Conservation (phyloP, 2,797 vertebrate genomes). For the Toxotes lorentzi region DNA sequence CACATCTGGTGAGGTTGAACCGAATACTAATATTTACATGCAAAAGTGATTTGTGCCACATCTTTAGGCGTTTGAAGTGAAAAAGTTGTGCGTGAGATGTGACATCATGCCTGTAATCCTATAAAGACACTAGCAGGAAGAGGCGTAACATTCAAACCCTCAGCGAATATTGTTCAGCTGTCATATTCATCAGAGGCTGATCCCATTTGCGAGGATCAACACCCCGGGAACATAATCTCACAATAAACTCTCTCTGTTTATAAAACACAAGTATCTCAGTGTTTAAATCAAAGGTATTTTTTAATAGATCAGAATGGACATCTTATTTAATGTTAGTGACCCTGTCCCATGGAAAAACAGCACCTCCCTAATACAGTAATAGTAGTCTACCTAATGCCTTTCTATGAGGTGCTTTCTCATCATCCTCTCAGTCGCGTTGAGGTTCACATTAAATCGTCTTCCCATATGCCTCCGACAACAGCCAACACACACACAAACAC, state of each 20-base stretch:
- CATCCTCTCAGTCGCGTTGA: slow-evolving; percentile 62
- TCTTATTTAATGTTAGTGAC: slow-evolving; percentile 38
- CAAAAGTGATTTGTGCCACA: slow-evolving; percentile 24
- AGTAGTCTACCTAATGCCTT: slow-evolving; percentile 62
- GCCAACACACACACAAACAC: slow-evolving; percentile 28
- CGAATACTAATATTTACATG: slow-evolving; percentile 39
- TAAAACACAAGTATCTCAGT: slow-evolving; percentile 43
- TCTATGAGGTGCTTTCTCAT: slow-evolving; percentile 69
- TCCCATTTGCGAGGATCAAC: slow-evolving; percentile 65
- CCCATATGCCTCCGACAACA: slow-evolving; percentile 60
- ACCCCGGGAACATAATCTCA: slow-evolving; percentile 62
- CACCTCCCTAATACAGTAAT: slow-evolving; percentile 45
- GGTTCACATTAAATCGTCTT: slow-evolving; percentile 69
- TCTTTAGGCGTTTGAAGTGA: slow-evolving; percentile 35
- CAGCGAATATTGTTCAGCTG: slow-evolving; percentile 58
- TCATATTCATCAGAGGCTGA: slow-evolving; percentile 62
- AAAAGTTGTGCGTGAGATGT: slow-evolving; percentile 12
- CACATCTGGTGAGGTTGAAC: slow-evolving; percentile 35
- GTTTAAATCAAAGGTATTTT: slow-evolving; percentile 18
- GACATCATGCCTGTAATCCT: slow-evolving; percentile 54
- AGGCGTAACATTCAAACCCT: slow-evolving; percentile 45
- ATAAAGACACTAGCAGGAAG: slow-evolving; percentile 52
- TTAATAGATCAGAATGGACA: slow-evolving; percentile 33
- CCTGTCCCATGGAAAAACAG: slow-evolving; percentile 52
- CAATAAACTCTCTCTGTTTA: slow-evolving; percentile 64